Percentiles rank a stretch among this genome's conserved stretches.
Evolutionary conservation across 1,140 invertebrate genomes (phyloP).

Genomic region (Diprion similis): DNA sequence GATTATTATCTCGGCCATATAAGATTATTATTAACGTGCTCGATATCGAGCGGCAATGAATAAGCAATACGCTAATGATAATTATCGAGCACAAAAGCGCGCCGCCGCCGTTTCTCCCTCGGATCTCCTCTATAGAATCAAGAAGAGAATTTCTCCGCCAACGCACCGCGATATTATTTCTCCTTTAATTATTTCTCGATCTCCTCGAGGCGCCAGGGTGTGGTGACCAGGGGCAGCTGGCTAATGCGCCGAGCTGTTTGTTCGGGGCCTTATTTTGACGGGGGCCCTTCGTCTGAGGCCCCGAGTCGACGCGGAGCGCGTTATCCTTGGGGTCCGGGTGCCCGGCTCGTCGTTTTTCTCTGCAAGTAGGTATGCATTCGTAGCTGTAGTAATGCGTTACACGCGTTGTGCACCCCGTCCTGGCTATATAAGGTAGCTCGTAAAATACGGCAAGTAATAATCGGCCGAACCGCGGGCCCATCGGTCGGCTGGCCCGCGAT

Average conservation of each 20-base stretch:
- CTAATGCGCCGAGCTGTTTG: no score
- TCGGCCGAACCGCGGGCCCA: no score
- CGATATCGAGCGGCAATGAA: background rate
- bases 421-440: conserved; percentile 25
- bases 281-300: no score
- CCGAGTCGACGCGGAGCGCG: no score
- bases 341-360: background rate
- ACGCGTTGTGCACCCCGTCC: conserved; percentile 9
- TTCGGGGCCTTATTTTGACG: no score
- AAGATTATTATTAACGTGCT: background rate
- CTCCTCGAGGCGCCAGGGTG: background rate
- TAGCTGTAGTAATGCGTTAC: no score
- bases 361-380: no score
- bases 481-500: background rate
- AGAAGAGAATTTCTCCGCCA: no score
- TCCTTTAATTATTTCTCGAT: background rate
- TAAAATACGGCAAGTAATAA: conserved; percentile 32
- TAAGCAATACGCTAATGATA: background rate
- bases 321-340: background rate
- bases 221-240: background rate
- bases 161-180: no score
- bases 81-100: background rate
- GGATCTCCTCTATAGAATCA: background rate
- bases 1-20: no score
- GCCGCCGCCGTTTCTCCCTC: background rate